Base-by-base conservation (phyloP, 2,113 vertebrate genomes). In the Lycocorax pyrrhopterus region DNA sequence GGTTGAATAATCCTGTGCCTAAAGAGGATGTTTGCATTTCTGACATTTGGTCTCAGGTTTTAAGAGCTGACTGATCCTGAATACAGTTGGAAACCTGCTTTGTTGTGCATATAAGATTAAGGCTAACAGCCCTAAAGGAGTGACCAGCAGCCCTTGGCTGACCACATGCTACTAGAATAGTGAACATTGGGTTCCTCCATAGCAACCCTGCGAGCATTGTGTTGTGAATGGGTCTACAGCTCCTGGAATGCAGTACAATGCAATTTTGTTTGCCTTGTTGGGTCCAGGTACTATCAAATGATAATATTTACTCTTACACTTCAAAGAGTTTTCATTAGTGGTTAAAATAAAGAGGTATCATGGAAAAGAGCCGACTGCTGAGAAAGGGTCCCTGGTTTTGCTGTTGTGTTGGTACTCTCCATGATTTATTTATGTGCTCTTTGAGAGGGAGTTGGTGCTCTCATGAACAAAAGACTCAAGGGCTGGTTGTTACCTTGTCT, bases 251-350 rank as follows among this genome's bases (percentile, higher is more conserved):
- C 88, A 80, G 84, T 91, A 96, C 96, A 97, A 90, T 97, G 93
- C 90, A 25, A 74, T 95, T 91, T 87, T 96, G 62, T 97, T 97
- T 97, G 97, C 94, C 53, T 78, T 78, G 73, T 85, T 96, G 83
- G 73, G 94, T 80, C 90, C 93, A 96, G 97, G 95, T 96, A 86
- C 94, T 98, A 98, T 97, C 97, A 93, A 93, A 93, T 87, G 95
- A 71, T 96, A 98, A 97, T 98, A 98, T 98, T 98, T 98, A 97
- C 98, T 95, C 87, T 97, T 94, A 87, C 72, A 94, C 98, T 98
- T 98, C 96, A 98, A 98, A 98, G 96, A 92, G 76, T 87, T 97
- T 97, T 98, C 95, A 94, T 97, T 97, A 95, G 85, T 83, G 84
- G 91, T 94, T 95, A 83, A 18, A 16, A 92, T 95, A 93, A 96